These are phyloP conservation scores for Anarrhichthys ocellatus DNA, from an alignment of 2,113 vertebrate species.

Conservation along the genomic window DNA sequence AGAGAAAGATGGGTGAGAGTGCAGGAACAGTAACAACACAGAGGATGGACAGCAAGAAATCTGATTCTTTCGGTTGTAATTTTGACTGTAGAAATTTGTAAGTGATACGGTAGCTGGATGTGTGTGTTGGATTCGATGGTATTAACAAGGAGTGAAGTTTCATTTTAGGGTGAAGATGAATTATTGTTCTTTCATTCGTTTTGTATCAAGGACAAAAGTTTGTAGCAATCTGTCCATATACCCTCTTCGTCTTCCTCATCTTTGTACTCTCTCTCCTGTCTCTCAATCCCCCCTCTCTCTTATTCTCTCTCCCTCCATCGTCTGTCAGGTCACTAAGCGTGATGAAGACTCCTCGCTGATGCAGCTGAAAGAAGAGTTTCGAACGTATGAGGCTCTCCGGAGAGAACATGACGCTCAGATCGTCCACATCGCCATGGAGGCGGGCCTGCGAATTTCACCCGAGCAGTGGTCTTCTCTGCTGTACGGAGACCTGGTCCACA, in stretches of 20 bases:
- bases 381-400: slow-evolving; percentile 93
- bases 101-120: neutral
- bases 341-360: slow-evolving; percentile 98
- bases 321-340: slow-evolving; percentile 94
- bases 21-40: slow-evolving; percentile 7
- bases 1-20: slow-evolving; percentile 21
- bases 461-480: slow-evolving; percentile 98
- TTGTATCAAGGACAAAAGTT: neutral
- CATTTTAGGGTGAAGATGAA: neutral
- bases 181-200: neutral
- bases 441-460: slow-evolving; percentile 95
- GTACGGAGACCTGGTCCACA: slow-evolving; percentile 97
- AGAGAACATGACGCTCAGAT: slow-evolving; percentile 97
- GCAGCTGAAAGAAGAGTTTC: slow-evolving; percentile 97
- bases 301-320: neutral
- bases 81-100: slow-evolving; percentile 14
- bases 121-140: slow-evolving; percentile 22
- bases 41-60: slow-evolving; percentile 10
- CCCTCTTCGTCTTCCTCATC: neutral
- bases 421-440: slow-evolving; percentile 98
- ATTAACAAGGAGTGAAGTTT: neutral
- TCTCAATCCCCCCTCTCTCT: neutral
- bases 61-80: slow-evolving; percentile 4
- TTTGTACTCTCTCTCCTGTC: neutral
- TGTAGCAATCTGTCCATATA: neutral